Evolutionary conservation across 2,797 vertebrate genomes (phyloP).

Genomic region (Botia almorhae): DNA sequence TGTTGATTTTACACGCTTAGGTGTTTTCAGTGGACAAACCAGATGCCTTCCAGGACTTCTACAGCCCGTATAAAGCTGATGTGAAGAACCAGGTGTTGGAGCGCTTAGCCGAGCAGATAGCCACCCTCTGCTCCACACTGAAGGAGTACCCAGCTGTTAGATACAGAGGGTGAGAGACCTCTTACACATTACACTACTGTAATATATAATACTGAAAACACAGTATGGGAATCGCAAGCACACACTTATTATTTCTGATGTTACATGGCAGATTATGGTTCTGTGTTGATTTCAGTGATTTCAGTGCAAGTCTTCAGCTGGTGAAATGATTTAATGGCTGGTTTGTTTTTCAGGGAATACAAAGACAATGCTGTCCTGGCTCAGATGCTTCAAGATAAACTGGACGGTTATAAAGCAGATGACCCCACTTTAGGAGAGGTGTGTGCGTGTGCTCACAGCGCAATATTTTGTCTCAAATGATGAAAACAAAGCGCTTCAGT

Average conservation of each 20-base stretch:
- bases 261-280: not conserved
- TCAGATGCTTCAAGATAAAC: conserved; percentile 96
- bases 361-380: conserved; percentile 94
- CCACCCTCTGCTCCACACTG: conserved; percentile 91
- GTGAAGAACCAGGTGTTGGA: conserved; percentile 94
- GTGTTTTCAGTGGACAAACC: conserved; percentile 79
- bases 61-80: conserved; percentile 95
- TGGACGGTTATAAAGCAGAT: conserved; percentile 95
- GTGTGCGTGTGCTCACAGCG: conserved; percentile 54
- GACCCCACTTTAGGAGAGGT: conserved; percentile 98
- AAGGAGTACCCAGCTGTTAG: conserved; percentile 96
- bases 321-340: not conserved
- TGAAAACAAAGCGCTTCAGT: conserved; percentile 29
- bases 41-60: conserved; percentile 96
- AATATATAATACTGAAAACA: conserved; percentile 3
- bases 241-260: not conserved
- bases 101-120: conserved; percentile 93
- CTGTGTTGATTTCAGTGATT: not conserved
- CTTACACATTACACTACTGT: not conserved
- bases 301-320: not conserved
- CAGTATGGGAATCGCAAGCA: not conserved
- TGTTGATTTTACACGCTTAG: conserved; percentile 51
- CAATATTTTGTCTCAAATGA: conserved; percentile 21
- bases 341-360: conserved; percentile 57
- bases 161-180: conserved; percentile 88